Percentiles rank a stretch among this genome's conserved stretches.
Conservation (phyloP, 2,797 vertebrate genomes). For the Enteromius viviparus region DNA sequence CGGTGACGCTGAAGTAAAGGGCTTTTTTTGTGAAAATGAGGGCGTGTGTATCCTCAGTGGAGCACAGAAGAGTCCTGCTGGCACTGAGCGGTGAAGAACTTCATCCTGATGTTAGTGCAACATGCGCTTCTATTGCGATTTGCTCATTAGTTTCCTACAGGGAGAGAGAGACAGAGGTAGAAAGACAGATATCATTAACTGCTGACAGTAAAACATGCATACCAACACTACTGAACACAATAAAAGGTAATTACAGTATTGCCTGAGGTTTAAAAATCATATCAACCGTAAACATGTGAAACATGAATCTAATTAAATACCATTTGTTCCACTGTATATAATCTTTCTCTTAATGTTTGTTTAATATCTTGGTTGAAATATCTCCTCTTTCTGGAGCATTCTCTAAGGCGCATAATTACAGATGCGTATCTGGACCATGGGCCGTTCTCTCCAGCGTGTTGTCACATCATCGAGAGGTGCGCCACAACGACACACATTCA, state of each 20-base stretch:
- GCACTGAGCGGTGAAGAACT: slow-evolving; percentile 60
- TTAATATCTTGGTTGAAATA: slow-evolving; percentile 45
- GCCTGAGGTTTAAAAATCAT: slow-evolving; percentile 48
- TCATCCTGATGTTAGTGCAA: slow-evolving; percentile 70
- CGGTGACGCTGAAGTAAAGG: slow-evolving; percentile 52
- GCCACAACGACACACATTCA: slow-evolving; percentile 24
- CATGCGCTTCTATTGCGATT: slow-evolving; percentile 67
- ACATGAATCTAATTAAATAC: slow-evolving; percentile 48
- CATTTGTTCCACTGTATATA: slow-evolving; percentile 41
- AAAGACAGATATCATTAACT: slow-evolving; percentile 54
- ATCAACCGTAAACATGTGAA: slow-evolving; percentile 46
- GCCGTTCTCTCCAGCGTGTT: slow-evolving; percentile 10
- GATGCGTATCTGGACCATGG: slow-evolving; percentile 39
- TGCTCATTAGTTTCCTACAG: slow-evolving; percentile 73
- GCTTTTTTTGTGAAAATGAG: background rate
- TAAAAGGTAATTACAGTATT: slow-evolving; percentile 48
- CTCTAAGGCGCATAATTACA: slow-evolving; percentile 46
- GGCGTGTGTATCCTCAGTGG: slow-evolving; percentile 28
- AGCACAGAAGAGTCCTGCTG: slow-evolving; percentile 40
- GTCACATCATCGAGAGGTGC: slow-evolving; percentile 25
- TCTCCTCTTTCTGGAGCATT: slow-evolving; percentile 27
- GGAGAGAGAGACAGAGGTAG: slow-evolving; percentile 68
- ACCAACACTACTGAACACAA: slow-evolving; percentile 37
- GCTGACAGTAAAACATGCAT: slow-evolving; percentile 41
- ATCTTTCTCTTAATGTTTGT: slow-evolving; percentile 45